phyloP scores from a whole-genome alignment of 2,113 vertebrate species.

The Ctenomys sociabilis region DNA sequence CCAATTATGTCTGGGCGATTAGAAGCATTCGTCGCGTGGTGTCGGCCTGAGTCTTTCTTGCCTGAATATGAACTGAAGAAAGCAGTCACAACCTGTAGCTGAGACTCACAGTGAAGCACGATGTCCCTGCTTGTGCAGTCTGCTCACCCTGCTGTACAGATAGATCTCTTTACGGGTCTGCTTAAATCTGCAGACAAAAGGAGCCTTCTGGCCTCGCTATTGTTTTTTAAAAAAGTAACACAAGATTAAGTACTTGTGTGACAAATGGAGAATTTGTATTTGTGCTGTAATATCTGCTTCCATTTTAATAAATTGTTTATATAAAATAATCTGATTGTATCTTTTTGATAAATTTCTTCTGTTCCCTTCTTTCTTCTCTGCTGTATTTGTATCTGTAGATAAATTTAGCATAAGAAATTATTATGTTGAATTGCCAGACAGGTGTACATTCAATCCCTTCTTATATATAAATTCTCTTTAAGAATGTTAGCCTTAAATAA shows the following conservation, averaged over 20 bases:
- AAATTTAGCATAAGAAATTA: constrained; percentile 71
- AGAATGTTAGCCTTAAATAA: constrained; percentile 62
- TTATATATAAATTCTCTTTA: constrained; percentile 30
- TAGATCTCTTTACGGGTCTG: no score
- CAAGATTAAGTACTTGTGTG: constrained; percentile 39
- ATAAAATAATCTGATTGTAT: constrained; percentile 61
- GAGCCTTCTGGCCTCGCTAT: no score
- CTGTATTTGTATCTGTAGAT: constrained; percentile 56
- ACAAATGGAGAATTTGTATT: background rate
- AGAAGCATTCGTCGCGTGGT: constrained; percentile 43
- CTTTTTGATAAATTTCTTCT: constrained; percentile 67
- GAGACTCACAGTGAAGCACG: background rate
- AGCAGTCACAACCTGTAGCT: constrained; percentile 31
- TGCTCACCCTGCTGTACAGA: background rate
- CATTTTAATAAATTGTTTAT: constrained; percentile 47
- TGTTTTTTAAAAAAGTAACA: constrained; percentile 30
- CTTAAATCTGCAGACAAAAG: constrained; percentile 54
- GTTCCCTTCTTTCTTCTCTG: constrained; percentile 51
- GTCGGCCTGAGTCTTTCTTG: constrained; percentile 31
- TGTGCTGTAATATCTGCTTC: background rate
- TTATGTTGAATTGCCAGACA: constrained; percentile 43
- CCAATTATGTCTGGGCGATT: constrained; percentile 51
- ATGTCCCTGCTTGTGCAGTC: background rate
- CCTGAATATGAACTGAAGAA: background rate
- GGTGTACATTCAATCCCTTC: constrained; percentile 58